These are phyloP conservation scores for Drosophila azteca DNA, from an alignment of 1,140 invertebrate genomes.

Conservation along the genomic window DNA sequence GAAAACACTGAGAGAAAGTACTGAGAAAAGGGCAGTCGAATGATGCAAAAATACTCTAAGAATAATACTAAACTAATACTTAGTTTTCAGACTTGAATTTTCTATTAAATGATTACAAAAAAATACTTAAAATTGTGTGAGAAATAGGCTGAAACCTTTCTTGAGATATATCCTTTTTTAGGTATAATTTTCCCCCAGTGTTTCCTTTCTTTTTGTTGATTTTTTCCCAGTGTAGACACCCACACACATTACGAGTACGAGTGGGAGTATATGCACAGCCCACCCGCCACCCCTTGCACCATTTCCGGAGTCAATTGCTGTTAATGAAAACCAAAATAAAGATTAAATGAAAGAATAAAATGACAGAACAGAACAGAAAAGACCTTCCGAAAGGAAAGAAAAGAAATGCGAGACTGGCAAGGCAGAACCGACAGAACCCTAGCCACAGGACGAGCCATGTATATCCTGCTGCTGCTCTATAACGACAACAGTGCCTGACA, in stretches of 20 bases:
- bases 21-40: too few relatives aligned
- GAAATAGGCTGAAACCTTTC: too few relatives aligned
- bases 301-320: constrained; percentile 65
- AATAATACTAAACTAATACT: too few relatives aligned
- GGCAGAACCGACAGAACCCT: neutral
- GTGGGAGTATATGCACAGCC: neutral
- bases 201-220: neutral
- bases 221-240: neutral
- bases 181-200: too few relatives aligned
- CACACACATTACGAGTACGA: constrained; percentile 1
- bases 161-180: too few relatives aligned
- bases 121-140: too few relatives aligned
- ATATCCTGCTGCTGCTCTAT: constrained; percentile 12
- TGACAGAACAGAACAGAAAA: neutral
- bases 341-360: constrained; percentile 20
- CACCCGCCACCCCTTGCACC: too few relatives aligned
- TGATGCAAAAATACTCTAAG: too few relatives aligned
- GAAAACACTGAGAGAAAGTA: neutral
- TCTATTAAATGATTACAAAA: too few relatives aligned
- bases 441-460: neutral
- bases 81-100: too few relatives aligned
- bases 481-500: constrained; percentile 46
- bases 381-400: neutral
- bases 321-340: constrained; percentile 60
- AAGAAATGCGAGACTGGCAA: constrained; percentile 39